Evolutionary conservation across 2,797 vertebrate species (phyloP).

Genomic region (Pseudotriccus pelzelni): DNA sequence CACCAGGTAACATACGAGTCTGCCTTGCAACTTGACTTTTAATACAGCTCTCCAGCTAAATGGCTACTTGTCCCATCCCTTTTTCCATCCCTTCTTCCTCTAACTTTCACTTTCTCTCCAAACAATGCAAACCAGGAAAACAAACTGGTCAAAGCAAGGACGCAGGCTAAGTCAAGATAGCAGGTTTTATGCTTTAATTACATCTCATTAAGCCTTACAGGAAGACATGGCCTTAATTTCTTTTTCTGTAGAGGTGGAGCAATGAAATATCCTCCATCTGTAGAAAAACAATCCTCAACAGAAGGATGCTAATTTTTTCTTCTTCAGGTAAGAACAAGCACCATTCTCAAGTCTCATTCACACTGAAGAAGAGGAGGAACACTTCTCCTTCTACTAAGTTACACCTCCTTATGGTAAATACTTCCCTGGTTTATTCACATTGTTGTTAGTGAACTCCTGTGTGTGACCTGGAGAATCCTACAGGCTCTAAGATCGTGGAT

Average conservation of each 20-base stretch:
- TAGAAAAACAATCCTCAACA: background rate
- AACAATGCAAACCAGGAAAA: background rate
- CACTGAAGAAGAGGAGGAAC: background rate
- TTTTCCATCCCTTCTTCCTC: background rate
- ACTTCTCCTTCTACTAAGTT: background rate
- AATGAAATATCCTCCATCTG: background rate
- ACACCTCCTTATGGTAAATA: background rate
- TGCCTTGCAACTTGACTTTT: background rate
- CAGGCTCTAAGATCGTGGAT: background rate
- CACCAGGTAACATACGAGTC: accelerated
- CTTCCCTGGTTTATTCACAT: background rate
- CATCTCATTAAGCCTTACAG: background rate
- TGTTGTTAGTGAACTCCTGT: background rate
- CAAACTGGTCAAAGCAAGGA: background rate
- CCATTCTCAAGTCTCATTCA: background rate
- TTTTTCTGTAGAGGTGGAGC: background rate
- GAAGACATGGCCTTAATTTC: background rate
- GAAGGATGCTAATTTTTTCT: background rate
- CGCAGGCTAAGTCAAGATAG: background rate
- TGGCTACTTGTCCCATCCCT: background rate
- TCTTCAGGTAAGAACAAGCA: background rate
- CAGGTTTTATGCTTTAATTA: background rate
- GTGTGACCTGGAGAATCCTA: background rate
- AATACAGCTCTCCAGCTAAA: background rate
- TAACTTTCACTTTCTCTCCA: background rate